Evolutionary conservation across 2,888 invertebrate genomes (phyloP), one percentile per base, ranked within the genome.

Genomic region (Drosophila mettleri): DNA sequence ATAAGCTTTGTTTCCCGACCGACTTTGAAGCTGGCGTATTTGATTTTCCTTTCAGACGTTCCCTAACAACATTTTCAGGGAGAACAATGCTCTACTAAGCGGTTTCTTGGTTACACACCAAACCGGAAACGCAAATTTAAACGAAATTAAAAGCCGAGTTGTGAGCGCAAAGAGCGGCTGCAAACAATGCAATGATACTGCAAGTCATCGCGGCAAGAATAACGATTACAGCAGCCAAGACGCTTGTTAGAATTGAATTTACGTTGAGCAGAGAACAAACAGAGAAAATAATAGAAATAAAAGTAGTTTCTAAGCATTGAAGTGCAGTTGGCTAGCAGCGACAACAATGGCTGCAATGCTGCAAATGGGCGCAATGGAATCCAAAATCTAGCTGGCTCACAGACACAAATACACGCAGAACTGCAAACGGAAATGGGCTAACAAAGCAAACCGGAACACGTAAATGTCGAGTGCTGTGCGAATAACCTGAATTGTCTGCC

Each of bases 401-500:
- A 71, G 54, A 18, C 33, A 43, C 14, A 33, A 5, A 27, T 22
- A 48, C 57, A 46, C 65, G 64, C 52, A 69, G 58, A 78, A 64
- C 60, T 70, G 69, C 63, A 62, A 66, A 58, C 66, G 84, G 86
- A 83, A 65, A 57, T 55, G 34, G 61, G 34, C 64, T 74, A 78
- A 76, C 86, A 84, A 86, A 80, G 86, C 71, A 72, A 76, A 86
- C 65, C 78, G 76, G 81, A 86, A 78, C 66, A 54, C 71, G 70
- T 78, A 80, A 84, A 78, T 83, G 66, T 69, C 83, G 68, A 74
- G 67, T 61, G 58, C 77, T 69, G 65, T 46, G 63, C 52, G 58
- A 71, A 78, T 66, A 66, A 65, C 68, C 74, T 66, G 51, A 51
- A 63, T 67, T 66, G 41, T 16, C 49, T 34, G 38, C 18, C 12